These are phyloP conservation scores for Engraulis encrasicolus DNA, from an alignment of 2,113 vertebrate species.

Conservation along the genomic window DNA sequence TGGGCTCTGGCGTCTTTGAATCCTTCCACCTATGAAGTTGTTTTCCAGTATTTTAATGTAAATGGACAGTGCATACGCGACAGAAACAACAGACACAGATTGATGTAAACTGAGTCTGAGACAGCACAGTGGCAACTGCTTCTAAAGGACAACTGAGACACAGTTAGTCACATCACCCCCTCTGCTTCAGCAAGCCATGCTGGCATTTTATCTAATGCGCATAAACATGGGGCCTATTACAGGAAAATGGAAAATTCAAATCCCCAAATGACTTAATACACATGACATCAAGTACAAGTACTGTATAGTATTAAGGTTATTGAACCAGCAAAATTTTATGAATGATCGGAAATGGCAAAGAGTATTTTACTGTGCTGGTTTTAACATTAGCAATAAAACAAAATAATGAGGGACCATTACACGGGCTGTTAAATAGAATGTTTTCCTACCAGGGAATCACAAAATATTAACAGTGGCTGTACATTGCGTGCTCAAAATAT, in stretches of 20 bases:
- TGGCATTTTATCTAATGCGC: neutral
- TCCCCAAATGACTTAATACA: neutral
- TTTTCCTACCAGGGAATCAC: neutral
- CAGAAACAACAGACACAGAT: neutral
- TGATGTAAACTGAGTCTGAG: no score
- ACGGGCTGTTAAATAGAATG: neutral
- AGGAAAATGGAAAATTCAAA: neutral
- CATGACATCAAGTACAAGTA: neutral
- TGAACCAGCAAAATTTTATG: neutral
- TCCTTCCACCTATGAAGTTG: no score
- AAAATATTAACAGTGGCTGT: neutral
- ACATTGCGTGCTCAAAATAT: no score
- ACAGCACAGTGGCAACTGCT: neutral
- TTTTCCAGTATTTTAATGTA: no score
- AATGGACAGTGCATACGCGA: no score
- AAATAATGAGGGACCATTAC: neutral
- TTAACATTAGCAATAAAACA: neutral
- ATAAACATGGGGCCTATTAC: neutral
- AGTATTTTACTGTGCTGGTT: neutral
- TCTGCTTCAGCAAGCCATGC: neutral
- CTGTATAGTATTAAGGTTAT: no score
- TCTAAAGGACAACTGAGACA: neutral
- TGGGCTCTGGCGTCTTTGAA: no score
- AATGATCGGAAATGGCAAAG: neutral
- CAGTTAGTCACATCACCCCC: neutral